phyloP scores from a whole-genome alignment of 2,113 vertebrate genomes.

The Rhizomys pruinosus region DNA sequence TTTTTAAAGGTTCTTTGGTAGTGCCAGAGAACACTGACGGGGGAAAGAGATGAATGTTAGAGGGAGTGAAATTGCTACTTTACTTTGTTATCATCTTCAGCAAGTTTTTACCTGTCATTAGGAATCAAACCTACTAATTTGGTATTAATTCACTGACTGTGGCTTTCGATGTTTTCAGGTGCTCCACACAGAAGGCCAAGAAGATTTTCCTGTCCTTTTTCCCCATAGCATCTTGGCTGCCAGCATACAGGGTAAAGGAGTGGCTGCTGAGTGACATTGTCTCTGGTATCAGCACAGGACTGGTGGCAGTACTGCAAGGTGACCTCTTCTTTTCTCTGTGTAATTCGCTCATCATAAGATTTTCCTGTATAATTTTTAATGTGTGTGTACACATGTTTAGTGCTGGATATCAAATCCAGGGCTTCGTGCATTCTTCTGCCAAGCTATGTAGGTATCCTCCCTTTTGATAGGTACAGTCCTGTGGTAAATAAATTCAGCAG shows the following conservation, averaged over 20 bases:
- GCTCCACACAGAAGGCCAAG: constrained; percentile 90
- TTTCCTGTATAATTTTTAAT: not conserved
- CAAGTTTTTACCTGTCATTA: not conserved
- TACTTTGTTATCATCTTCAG: constrained; percentile 21
- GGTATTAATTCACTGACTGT: constrained; percentile 40
- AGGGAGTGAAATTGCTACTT: constrained; percentile 4
- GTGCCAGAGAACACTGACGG: not conserved
- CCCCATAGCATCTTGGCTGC: constrained; percentile 93
- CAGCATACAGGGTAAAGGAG: constrained; percentile 90
- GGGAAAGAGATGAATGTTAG: not conserved
- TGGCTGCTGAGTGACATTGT: constrained; percentile 95
- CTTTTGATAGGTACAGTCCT: not conserved
- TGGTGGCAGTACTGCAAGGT: constrained; percentile 98
- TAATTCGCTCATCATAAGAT: not conserved
- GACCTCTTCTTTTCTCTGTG: constrained; percentile 41
- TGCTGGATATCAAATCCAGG: not conserved
- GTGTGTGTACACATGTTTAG: not conserved
- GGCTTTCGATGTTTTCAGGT: constrained; percentile 86
- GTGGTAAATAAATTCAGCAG: not conserved
- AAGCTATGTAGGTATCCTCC: not conserved
- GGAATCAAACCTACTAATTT: not conserved
- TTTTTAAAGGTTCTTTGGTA: constrained; percentile 39
- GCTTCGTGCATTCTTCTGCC: not conserved
- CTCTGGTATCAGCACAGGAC: constrained; percentile 95
- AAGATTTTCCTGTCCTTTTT: constrained; percentile 87